phyloP scores from a whole-genome alignment of 2,797 vertebrate species.

The Hyperoplus lanceolatus region DNA sequence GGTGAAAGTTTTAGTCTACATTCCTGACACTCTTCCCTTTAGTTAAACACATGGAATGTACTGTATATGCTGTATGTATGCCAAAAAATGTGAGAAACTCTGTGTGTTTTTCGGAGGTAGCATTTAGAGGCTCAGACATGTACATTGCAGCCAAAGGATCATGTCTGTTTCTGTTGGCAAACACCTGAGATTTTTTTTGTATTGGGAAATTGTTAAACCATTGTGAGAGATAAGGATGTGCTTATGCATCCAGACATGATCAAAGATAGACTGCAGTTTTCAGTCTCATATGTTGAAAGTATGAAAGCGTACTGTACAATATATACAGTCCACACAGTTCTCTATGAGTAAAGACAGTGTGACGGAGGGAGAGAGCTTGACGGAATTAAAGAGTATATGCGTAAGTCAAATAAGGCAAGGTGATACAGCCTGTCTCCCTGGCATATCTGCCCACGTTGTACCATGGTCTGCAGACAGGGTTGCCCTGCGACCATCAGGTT shows the following conservation, averaged over 20 bases:
- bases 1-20: slow-evolving; percentile 69
- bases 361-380: background rate
- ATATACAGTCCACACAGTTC: background rate
- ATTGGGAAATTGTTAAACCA: background rate
- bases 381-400: background rate
- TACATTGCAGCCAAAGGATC: background rate
- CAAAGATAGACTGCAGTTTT: background rate
- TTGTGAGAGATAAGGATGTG: background rate
- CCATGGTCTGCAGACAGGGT: slow-evolving; percentile 60
- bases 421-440: slow-evolving; percentile 36
- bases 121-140: background rate
- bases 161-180: background rate
- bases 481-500: slow-evolving; percentile 55
- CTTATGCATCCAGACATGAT: background rate
- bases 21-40: slow-evolving; percentile 60
- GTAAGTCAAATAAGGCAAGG: slow-evolving; percentile 16
- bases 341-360: background rate
- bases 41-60: slow-evolving; percentile 59
- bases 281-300: background rate
- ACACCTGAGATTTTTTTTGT: background rate
- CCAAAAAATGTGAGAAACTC: background rate
- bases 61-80: slow-evolving; percentile 25
- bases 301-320: background rate
- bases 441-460: slow-evolving; percentile 43
- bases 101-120: slow-evolving; percentile 3